Conservation (phyloP, 2,888 invertebrate genomes). For the Cerastis rubricosa region DNA sequence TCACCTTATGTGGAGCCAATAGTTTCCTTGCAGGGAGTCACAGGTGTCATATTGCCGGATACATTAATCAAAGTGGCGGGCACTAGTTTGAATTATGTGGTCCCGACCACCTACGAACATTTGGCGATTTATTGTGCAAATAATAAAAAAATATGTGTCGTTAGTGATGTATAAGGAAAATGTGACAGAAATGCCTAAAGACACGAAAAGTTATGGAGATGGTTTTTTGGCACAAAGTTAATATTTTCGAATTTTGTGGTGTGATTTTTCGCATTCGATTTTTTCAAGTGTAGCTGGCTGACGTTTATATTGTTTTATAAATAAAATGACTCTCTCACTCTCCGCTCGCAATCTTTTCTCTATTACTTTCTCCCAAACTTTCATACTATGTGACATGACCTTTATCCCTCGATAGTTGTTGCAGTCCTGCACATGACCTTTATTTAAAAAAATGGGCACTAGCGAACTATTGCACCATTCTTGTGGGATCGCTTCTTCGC, state of each 20-base stretch:
- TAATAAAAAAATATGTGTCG: constrained; percentile 36
- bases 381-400: no score
- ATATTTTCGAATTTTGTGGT: constrained; percentile 1
- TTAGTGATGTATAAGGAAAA: constrained; percentile 29
- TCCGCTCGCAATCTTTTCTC: no score
- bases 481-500: no score
- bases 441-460: no score
- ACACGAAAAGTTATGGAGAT: background rate
- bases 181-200: constrained; percentile 4
- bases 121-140: constrained; percentile 48
- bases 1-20: constrained; percentile 63
- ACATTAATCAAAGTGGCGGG: constrained; percentile 73
- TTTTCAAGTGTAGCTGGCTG: background rate
- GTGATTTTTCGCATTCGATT: constrained; percentile 1
- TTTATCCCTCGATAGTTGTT: no score
- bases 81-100: constrained; percentile 61
- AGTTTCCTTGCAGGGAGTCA: constrained; percentile 67
- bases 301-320: background rate
- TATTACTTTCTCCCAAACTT: no score
- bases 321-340: no score
- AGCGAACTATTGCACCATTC: no score
- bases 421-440: no score
- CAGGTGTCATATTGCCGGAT: constrained; percentile 74
- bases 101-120: constrained; percentile 70
- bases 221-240: constrained; percentile 3